Conservation (phyloP, 2,113 vertebrate species). For the Pedetes capensis region DNA sequence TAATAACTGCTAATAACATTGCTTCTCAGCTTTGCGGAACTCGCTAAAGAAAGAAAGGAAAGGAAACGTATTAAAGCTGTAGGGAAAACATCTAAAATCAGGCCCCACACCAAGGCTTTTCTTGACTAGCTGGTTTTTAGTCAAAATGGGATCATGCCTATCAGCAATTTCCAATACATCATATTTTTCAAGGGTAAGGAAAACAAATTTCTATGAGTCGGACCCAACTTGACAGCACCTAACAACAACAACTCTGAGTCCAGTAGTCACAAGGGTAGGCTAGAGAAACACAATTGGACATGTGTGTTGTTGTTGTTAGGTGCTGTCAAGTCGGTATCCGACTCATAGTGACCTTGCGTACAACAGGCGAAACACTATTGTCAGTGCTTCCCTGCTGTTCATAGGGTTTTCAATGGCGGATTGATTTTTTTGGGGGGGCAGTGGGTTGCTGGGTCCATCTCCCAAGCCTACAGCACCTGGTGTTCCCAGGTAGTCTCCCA, state of each 20-base stretch:
- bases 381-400: too few species aligned
- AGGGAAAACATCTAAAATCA: not conserved
- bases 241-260: not conserved
- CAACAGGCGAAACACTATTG: too few species aligned
- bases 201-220: not conserved
- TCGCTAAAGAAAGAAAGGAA: not conserved
- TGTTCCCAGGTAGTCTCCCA: too few species aligned
- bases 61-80: not conserved
- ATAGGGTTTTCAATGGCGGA: too few species aligned
- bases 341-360: too few species aligned
- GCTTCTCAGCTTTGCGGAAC: not conserved
- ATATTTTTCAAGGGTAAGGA: slow-evolving; percentile 9
- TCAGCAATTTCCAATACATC: not conserved
- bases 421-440: too few species aligned
- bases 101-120: not conserved
- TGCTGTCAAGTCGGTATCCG: too few species aligned
- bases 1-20: not conserved
- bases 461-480: too few species aligned
- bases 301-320: too few species aligned
- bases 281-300: not conserved
- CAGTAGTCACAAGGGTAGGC: not conserved
- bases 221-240: too few species aligned
- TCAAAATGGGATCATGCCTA: not conserved
- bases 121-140: not conserved
- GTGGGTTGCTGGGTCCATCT: too few species aligned